These are phyloP conservation scores for Hydroisotoma schaefferi DNA, from an alignment of 2,888 invertebrate species.

Conservation along the genomic window DNA sequence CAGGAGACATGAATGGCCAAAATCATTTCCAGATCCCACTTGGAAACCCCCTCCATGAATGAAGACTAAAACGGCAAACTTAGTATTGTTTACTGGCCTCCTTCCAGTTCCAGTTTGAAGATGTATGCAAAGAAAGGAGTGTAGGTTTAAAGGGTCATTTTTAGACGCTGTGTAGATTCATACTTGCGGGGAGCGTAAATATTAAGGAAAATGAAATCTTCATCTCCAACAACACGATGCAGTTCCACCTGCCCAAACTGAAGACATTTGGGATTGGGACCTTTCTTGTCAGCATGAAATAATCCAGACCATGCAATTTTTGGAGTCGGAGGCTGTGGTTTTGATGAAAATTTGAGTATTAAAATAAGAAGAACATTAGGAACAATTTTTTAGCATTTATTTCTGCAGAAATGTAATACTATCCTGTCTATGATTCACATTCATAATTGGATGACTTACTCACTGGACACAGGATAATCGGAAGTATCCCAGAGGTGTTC, in stretches of 20 bases:
- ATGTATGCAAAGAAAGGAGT: background rate
- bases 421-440: background rate
- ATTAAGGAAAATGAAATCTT: slow-evolving; percentile 41
- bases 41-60: slow-evolving; percentile 13
- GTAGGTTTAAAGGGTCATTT: background rate
- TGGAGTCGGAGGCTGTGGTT: slow-evolving; percentile 27
- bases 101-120: background rate
- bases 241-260: slow-evolving; percentile 31
- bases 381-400: too few species aligned
- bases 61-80: background rate
- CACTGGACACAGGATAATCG: too few species aligned
- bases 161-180: background rate
- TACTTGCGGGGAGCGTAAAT: slow-evolving; percentile 28
- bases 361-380: too few species aligned
- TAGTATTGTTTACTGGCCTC: too few species aligned
- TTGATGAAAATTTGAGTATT: too few species aligned
- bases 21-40: slow-evolving; percentile 34
- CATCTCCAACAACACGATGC: slow-evolving; percentile 34
- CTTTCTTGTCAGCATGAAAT: slow-evolving; percentile 28
- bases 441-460: too few species aligned
- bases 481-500: slow-evolving; percentile 25
- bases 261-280: slow-evolving; percentile 37
- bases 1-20: slow-evolving; percentile 37
- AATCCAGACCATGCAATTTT: slow-evolving; percentile 36
- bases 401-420: background rate